Conservation (phyloP, 2,888 invertebrate genomes). For the Drosophila maculinotata region DNA sequence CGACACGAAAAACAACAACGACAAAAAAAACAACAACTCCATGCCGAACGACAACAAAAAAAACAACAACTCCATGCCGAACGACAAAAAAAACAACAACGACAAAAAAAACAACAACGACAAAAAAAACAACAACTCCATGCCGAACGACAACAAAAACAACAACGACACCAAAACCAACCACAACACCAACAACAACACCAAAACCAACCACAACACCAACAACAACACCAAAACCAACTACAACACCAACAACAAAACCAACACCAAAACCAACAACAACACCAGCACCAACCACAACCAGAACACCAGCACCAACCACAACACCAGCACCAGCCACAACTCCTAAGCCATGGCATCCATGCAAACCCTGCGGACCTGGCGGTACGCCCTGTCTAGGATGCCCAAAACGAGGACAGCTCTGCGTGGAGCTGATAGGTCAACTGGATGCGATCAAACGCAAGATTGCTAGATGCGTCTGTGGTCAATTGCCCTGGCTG, state of each 20-base stretch:
- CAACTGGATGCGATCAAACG: background rate
- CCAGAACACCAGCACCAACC: background rate
- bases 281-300: background rate
- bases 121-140: background rate
- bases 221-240: background rate
- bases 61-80: background rate
- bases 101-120: background rate
- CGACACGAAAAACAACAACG: background rate
- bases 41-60: no score
- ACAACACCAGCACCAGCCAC: background rate
- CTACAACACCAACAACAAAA: background rate
- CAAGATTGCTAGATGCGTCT: conserved; percentile 34
- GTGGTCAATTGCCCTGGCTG: conserved; percentile 3
- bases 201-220: background rate
- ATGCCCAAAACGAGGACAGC: conserved; percentile 4
- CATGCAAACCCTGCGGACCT: conserved; percentile 47
- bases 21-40: background rate
- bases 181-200: background rate
- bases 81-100: background rate
- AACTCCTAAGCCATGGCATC: background rate
- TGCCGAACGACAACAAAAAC: no score
- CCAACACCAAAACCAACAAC: background rate
- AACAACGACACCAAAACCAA: background rate
- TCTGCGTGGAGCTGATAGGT: conserved; percentile 16
- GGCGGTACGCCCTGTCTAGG: conserved; percentile 20